Conservation (phyloP, 35 echinoderm and acorn worm species). For the Ptychodera flava region DNA sequence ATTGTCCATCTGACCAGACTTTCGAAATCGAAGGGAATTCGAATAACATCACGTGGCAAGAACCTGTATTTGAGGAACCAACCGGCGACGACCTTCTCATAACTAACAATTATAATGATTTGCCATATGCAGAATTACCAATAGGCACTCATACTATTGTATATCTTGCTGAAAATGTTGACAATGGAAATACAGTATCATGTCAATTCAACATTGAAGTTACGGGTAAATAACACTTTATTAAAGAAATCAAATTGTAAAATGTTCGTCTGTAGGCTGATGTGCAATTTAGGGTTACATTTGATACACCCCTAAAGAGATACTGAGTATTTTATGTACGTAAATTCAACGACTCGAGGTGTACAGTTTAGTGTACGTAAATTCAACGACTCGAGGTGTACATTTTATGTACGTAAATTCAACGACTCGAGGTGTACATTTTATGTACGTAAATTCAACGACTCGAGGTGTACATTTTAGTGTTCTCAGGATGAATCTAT, state of each 20-base stretch:
- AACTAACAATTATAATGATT: constrained; percentile 19
- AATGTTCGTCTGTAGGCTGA: no score
- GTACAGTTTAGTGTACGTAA: no score
- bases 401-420: no score
- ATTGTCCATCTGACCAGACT: constrained; percentile 24
- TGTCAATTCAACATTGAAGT: constrained; percentile 36
- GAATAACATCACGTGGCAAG: constrained; percentile 22
- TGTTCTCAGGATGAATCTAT: neutral
- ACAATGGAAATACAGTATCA: constrained; percentile 26
- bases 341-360: no score
- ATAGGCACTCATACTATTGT: constrained; percentile 23
- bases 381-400: no score
- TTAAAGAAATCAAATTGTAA: neutral
- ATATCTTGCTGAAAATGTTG: constrained; percentile 27
- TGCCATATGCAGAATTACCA: neutral
- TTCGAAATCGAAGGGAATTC: neutral
- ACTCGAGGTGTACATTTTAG: neutral
- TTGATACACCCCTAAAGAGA: no score
- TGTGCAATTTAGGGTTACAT: no score
- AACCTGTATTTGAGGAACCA: constrained; percentile 30
- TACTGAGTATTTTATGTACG: no score
- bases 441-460: neutral
- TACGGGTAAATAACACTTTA: constrained; percentile 3
- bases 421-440: no score
- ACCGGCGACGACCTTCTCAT: constrained; percentile 23